These are phyloP conservation scores for Acrossocheilus wenchowensis DNA, from an alignment of 2,797 vertebrate species.

Conservation along the genomic window DNA sequence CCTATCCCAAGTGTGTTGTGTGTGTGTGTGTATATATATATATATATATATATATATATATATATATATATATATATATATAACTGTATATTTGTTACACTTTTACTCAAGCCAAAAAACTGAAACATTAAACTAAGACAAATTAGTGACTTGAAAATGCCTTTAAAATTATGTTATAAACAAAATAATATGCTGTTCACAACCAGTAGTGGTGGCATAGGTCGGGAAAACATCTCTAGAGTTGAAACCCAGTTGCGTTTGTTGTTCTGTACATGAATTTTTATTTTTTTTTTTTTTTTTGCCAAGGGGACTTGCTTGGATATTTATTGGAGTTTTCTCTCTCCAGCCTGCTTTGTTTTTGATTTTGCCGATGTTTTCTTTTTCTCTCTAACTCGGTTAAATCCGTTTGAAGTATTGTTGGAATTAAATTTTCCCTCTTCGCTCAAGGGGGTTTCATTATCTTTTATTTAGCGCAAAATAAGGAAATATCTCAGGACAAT, in stretches of 20 bases:
- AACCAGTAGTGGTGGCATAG: background rate
- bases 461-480: slow-evolving; percentile 63
- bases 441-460: slow-evolving; percentile 66
- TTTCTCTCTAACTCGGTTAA: slow-evolving; percentile 58
- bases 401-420: slow-evolving; percentile 60
- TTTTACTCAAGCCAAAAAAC: background rate
- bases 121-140: background rate
- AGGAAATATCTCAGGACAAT: slow-evolving; percentile 52
- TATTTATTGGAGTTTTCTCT: slow-evolving; percentile 57
- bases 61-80: too few species aligned
- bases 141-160: background rate
- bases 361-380: slow-evolving; percentile 48
- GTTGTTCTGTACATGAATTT: slow-evolving; percentile 56
- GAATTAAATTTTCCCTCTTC: slow-evolving; percentile 58
- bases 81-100: background rate
- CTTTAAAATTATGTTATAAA: background rate
- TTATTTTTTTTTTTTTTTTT: background rate
- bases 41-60: too few species aligned
- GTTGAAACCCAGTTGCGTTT: slow-evolving; percentile 36
- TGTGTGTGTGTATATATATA: too few species aligned
- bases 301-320: slow-evolving; percentile 50
- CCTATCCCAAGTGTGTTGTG: background rate
- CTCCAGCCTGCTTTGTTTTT: slow-evolving; percentile 39
- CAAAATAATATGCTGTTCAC: slow-evolving; percentile 12
- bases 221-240: slow-evolving; percentile 40